Evolutionary conservation across 1,140 invertebrate genomes (phyloP), one percentile per base, ranked within the genome.

Genomic region (Conus betulinus): DNA sequence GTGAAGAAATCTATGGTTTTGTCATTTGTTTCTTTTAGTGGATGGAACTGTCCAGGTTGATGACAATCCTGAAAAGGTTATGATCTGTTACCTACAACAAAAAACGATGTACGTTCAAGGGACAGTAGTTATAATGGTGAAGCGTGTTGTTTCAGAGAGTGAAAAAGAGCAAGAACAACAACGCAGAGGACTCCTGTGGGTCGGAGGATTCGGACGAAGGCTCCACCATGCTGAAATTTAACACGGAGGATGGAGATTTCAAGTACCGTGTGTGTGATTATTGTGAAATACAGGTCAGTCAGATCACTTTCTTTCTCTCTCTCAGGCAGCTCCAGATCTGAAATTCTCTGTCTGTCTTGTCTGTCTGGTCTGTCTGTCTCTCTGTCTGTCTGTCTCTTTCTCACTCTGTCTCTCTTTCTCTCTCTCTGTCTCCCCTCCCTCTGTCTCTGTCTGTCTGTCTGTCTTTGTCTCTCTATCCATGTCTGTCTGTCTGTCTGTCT

Each of bases 201-300:
- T 83, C 83, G 1, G 89, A 88, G 23, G 87, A 60, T 27, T n/a
- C 55, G 27, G 78, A 82, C 15, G 78, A 88, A 63, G 78, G 87
- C 17, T 81, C 78, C 27, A 88, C 78, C 27, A 79, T 90, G 85
- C 85, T 85, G 20, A 89, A 87, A 67, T 57, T 88, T 60, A 87
- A 89, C 84, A 83, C 53, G n/a, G 27, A 55, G 11, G 90, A 89
- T 25, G 84, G 87, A 7, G 85, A 88, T 23, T 67, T 84, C 82
- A 92, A 91, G 79, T 93, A 93, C 87, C 91, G 93, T 87, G 90
- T 89, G 51, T 94, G 94, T 92, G 94, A 93, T 85, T 94, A 89
- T 87, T 94, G 94, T 92, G 93, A 93, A 88, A 93, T 93, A 57
- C 87, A 92, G 91, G 94, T 94, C 52, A 25, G 23, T 23, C 8